phyloP scores from a whole-genome alignment of 2,888 invertebrate species.

The Beris chalybata region DNA sequence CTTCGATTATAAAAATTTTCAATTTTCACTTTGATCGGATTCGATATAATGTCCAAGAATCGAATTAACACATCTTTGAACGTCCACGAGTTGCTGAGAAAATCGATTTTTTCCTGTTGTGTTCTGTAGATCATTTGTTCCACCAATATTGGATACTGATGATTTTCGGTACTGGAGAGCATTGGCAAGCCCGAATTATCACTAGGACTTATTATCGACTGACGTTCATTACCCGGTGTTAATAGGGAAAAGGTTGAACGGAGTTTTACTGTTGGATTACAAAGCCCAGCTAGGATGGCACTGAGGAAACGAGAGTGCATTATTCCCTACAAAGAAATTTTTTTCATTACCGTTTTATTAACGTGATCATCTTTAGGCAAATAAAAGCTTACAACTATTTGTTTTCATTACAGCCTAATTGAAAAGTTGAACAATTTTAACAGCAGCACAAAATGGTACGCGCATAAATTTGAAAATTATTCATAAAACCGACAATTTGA shows the following conservation, averaged over 20 bases:
- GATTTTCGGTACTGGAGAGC: slow-evolving; percentile 68
- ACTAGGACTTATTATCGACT: slow-evolving; percentile 64
- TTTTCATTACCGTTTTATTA: not conserved
- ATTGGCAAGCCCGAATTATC: slow-evolving; percentile 70
- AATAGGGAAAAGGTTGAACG: slow-evolving; percentile 76
- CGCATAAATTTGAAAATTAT: too few relatives aligned
- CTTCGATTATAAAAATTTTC: slow-evolving; percentile 53
- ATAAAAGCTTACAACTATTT: too few relatives aligned
- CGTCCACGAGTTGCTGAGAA: slow-evolving; percentile 54
- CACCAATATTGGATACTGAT: slow-evolving; percentile 75
- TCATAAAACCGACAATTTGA: too few relatives aligned
- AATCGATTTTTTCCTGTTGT: slow-evolving; percentile 56
- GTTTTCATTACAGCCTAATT: too few relatives aligned
- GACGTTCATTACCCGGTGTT: slow-evolving; percentile 54
- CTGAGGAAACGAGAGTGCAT: slow-evolving; percentile 64
- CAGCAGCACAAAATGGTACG: too few relatives aligned
- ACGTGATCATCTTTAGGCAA: not conserved
- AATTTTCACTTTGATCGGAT: slow-evolving; percentile 67
- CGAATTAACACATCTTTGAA: slow-evolving; percentile 82
- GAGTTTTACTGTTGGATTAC: slow-evolving; percentile 73
- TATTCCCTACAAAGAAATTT: slow-evolving; percentile 43
- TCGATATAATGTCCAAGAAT: slow-evolving; percentile 77
- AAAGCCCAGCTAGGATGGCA: slow-evolving; percentile 83
- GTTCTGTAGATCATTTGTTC: slow-evolving; percentile 77
- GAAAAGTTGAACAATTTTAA: too few relatives aligned